Conservation (phyloP, 2,888 invertebrate genomes). For the Petrolisthes manimaculis region DNA sequence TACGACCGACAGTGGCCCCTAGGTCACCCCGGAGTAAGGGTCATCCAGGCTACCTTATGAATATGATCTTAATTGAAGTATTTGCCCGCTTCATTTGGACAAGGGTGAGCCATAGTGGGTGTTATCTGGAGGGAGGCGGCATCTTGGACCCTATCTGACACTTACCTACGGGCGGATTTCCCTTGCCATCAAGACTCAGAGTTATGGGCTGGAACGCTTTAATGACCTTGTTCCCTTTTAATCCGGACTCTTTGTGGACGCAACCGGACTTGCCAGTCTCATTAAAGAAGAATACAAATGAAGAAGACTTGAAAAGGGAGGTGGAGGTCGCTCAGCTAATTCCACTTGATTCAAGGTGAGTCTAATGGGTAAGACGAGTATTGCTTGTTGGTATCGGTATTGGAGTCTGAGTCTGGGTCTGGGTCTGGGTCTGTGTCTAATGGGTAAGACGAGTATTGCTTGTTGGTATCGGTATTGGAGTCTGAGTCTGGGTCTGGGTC, state of each 20-base stretch:
- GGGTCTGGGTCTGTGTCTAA: too few species aligned
- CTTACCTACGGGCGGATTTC: background rate
- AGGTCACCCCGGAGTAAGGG: slow-evolving; percentile 36
- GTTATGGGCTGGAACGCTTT: slow-evolving; percentile 28
- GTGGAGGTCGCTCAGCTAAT: background rate
- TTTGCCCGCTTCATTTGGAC: slow-evolving; percentile 24
- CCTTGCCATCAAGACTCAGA: background rate
- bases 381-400: too few species aligned
- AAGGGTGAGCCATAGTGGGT: background rate
- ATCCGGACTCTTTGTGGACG: slow-evolving; percentile 48
- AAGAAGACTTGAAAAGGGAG: slow-evolving; percentile 2
- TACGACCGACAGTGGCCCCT: slow-evolving; percentile 32
- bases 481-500: too few species aligned
- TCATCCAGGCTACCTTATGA: slow-evolving; percentile 37
- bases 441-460: too few species aligned
- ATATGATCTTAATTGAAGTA: slow-evolving; percentile 57
- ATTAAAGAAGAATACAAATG: slow-evolving; percentile 56
- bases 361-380: too few species aligned
- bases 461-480: too few species aligned
- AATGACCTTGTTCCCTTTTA: slow-evolving; percentile 40
- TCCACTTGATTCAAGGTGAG: too few species aligned
- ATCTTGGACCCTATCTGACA: background rate
- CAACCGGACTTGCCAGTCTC: slow-evolving; percentile 50
- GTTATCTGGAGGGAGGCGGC: background rate
- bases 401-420: too few species aligned